Conservation (phyloP, 2,888 invertebrate species). For the Sesia bembeciformis region DNA sequence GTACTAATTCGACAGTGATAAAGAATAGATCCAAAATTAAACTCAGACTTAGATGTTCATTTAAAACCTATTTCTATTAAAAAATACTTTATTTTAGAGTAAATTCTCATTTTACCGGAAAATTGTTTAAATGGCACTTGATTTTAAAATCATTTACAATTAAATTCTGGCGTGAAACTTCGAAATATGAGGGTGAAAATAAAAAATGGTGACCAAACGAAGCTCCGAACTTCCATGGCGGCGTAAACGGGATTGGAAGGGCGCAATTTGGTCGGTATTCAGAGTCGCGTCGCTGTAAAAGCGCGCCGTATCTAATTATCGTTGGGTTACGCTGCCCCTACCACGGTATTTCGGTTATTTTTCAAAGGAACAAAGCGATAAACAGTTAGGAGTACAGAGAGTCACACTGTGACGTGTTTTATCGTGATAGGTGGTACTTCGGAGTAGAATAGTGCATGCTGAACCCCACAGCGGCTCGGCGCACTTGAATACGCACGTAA, state of each 20-base stretch:
- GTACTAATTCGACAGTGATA: too few species aligned
- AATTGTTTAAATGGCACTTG: not conserved
- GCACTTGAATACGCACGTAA: too few species aligned
- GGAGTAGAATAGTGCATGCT: too few species aligned
- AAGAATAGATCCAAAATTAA: too few species aligned
- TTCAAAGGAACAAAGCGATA: too few species aligned
- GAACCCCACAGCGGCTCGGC: too few species aligned
- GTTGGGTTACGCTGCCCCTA: constrained; percentile 47
- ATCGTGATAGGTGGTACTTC: too few species aligned
- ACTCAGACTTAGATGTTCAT: too few species aligned
- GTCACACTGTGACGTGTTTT: too few species aligned
- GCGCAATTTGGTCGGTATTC: constrained; percentile 70
- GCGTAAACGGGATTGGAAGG: constrained; percentile 65
- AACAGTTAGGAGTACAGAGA: too few species aligned
- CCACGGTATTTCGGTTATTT: constrained; percentile 20
- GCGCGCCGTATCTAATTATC: constrained; percentile 72
- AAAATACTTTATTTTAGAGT: too few species aligned
- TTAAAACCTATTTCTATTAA: too few species aligned
- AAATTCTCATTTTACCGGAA: not conserved
- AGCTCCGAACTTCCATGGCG: constrained; percentile 44
- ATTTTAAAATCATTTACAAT: constrained; percentile 4
- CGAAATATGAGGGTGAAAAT: constrained; percentile 12
- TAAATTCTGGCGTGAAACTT: constrained; percentile 2
- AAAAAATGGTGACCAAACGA: constrained; percentile 36
- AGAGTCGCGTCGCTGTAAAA: constrained; percentile 65